Evolutionary conservation across 2,797 vertebrate species (phyloP), one percentile per base, ranked within the genome.

Genomic region (Momotus momota): DNA sequence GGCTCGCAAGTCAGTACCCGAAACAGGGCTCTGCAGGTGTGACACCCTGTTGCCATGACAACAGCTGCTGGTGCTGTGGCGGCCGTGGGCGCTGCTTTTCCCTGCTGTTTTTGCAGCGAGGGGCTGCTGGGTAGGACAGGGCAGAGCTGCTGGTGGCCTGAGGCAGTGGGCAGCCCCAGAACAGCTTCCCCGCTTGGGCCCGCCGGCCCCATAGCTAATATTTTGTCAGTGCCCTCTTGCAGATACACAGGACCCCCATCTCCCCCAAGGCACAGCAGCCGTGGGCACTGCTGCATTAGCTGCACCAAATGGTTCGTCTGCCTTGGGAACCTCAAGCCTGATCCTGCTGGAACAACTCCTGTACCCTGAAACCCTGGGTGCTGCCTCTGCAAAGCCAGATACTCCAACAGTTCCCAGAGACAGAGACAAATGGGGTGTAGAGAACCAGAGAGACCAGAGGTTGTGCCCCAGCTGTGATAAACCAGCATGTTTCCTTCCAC

Each of bases 21-120:
- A 86, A 81, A 58, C 41, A 45, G 88, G 4, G 87, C 94, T 94
- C 85, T 78, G 87, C 94, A 94, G 95, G 93, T 92, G 91, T 93
- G 95, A 97, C 85, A 94, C 86, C 81, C 90, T 0, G 72, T 84
- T 7, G 81, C 52, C 87, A 94, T 91, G 93, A 61, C 96, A 92
- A 95, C 95, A 48, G 93, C 91, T 94, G 75, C 92, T 65, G 88
- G 52, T 7, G 40, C 80, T 4, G 26, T 16, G 4, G 71, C 54
- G 74, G 77, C 74, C 19, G 2, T 29, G 75, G 86, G 86, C 1
- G 9, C 74, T 82, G 82, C 77, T 83, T 29, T 79, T 64, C 6
- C 12, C 69, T 69, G 75, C 87, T 0, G 10, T 1, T 27, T 60
- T 81, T 66, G 66, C 48, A 54, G 70, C 0, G 0, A 85, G 51